Conservation (phyloP, 2,797 vertebrate species). For the Varecia variegata region DNA sequence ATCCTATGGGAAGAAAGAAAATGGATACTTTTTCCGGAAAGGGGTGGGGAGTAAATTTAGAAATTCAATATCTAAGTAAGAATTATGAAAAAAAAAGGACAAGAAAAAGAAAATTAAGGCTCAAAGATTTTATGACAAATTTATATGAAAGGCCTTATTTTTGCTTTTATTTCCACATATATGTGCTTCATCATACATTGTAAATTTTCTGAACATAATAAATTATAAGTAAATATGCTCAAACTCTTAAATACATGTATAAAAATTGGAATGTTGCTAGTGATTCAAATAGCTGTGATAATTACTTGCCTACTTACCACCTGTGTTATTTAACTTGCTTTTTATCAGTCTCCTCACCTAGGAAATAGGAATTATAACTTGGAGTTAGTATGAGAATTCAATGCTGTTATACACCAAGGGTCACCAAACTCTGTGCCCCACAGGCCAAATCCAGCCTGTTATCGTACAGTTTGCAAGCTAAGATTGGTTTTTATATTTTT, state of each 20-base stretch:
- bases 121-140: background rate
- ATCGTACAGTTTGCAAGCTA: background rate
- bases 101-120: background rate
- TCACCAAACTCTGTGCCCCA: background rate
- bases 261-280: background rate
- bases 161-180: background rate
- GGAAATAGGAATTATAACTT: background rate
- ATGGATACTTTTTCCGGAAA: background rate
- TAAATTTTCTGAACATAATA: conserved; percentile 3
- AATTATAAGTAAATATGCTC: background rate
- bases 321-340: background rate
- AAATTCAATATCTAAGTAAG: background rate
- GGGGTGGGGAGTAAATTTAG: background rate
- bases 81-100: background rate
- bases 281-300: background rate
- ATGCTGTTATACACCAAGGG: background rate
- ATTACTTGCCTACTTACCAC: background rate
- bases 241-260: background rate
- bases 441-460: background rate
- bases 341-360: background rate
- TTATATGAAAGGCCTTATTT: background rate
- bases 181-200: background rate
- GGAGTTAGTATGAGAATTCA: background rate
- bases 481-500: background rate
- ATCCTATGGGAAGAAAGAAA: background rate